Evolutionary conservation across 2,113 vertebrate genomes (phyloP).

Genomic region (Lipophrys pholis): DNA sequence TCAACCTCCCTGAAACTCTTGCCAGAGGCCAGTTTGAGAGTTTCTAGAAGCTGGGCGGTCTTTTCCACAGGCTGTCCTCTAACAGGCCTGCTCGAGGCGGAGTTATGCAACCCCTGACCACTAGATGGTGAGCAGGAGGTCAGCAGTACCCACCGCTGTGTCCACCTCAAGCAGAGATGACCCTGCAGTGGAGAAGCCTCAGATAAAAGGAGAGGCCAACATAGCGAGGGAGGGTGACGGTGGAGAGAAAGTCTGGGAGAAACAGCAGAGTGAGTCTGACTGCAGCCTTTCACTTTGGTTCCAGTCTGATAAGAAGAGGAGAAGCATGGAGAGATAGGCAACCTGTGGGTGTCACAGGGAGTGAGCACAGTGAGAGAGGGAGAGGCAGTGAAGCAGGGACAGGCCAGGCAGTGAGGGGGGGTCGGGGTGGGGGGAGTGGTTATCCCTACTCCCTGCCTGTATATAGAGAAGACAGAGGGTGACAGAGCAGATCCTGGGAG

Average conservation of each 20-base stretch:
- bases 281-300: conserved; percentile 8
- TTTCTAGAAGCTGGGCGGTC: conserved; percentile 50
- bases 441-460: conserved; percentile 57
- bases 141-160: not conserved
- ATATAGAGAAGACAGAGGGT: conserved; percentile 72
- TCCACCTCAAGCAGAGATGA: conserved; percentile 19
- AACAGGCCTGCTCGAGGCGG: conserved; percentile 3
- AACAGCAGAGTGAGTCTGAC: conserved; percentile 8
- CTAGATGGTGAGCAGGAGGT: conserved; percentile 61
- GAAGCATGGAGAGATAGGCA: conserved; percentile 17
- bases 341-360: conserved; percentile 39
- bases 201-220: too few species aligned
- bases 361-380: not conserved
- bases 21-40: conserved; percentile 12
- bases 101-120: conserved; percentile 46
- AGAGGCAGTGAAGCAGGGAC: conserved; percentile 37
- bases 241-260: not conserved
- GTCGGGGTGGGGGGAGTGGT: conserved; percentile 61
- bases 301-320: conserved; percentile 27
- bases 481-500: conserved; percentile 60
- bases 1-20: conserved; percentile 2
- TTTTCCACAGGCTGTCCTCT: conserved; percentile 6
- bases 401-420: conserved; percentile 27
- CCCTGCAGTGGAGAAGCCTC: conserved; percentile 15
- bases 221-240: conserved; percentile 21